Percentiles rank a stretch among this genome's conserved stretches.
These are phyloP conservation scores for Balaeniceps rex DNA, from an alignment of 2,113 vertebrate species.

Conservation along the genomic window DNA sequence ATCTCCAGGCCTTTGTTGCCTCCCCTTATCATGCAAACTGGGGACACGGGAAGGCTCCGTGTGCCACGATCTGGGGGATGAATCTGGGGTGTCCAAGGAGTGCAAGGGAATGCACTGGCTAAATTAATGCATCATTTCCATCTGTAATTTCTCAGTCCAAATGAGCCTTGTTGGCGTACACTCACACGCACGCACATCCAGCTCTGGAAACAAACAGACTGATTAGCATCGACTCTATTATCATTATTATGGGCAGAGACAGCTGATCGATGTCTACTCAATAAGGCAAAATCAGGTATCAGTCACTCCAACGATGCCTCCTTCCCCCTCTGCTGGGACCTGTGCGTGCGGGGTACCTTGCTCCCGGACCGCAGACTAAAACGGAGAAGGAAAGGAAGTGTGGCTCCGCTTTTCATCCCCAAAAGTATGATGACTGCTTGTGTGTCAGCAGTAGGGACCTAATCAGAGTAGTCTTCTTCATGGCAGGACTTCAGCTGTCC, in stretches of 20 bases:
- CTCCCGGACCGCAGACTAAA: fast-evolving
- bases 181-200: background rate
- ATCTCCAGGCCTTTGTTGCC: background rate
- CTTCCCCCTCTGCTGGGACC: background rate
- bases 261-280: background rate
- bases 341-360: fast-evolving
- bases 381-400: background rate
- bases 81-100: background rate
- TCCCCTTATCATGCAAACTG: background rate
- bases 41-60: fast-evolving
- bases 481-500: background rate
- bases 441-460: background rate
- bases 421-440: fast-evolving
- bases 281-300: background rate
- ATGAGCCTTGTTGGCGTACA: background rate
- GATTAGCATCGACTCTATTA: background rate
- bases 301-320: background rate
- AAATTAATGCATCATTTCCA: background rate
- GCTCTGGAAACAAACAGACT: background rate
- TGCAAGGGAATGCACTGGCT: background rate
- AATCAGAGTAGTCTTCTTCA: background rate
- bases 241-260: background rate
- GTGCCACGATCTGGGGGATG: background rate
- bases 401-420: background rate
- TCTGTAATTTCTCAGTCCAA: background rate